These are phyloP conservation scores for Zophobas atratus DNA, from an alignment of 1,140 invertebrate species.

Conservation along the genomic window DNA sequence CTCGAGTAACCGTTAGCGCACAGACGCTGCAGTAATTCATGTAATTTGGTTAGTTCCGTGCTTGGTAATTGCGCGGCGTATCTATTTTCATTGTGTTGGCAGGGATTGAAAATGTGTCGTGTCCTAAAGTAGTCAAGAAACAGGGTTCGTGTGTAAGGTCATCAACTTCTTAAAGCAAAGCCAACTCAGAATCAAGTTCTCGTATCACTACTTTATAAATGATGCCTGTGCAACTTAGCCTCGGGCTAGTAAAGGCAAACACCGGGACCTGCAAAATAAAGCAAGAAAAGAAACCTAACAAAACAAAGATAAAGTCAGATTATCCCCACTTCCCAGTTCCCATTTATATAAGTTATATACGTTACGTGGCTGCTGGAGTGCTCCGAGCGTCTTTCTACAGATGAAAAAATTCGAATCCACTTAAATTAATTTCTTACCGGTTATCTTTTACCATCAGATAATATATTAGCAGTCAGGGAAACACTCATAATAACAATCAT, in stretches of 20 bases:
- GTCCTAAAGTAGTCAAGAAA: slow-evolving; percentile 46
- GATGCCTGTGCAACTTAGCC: slow-evolving; percentile 65
- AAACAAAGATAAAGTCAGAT: slow-evolving; percentile 64
- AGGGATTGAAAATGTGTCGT: slow-evolving; percentile 47
- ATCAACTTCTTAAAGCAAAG: slow-evolving; percentile 64
- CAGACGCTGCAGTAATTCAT: slow-evolving; percentile 4
- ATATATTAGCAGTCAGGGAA: slow-evolving; percentile 18
- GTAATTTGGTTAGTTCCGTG: slow-evolving; percentile 31
- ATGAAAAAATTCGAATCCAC: slow-evolving; percentile 33
- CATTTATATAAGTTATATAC: slow-evolving; percentile 43
- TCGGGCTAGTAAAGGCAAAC: slow-evolving; percentile 64
- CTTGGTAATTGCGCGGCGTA: slow-evolving; percentile 16
- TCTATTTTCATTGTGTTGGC: slow-evolving; percentile 36
- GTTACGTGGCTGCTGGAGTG: slow-evolving; percentile 35
- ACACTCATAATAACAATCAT: slow-evolving; percentile 29
- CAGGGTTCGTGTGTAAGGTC: slow-evolving; percentile 61
- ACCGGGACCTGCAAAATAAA: slow-evolving; percentile 67
- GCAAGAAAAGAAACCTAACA: slow-evolving; percentile 62
- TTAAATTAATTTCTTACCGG: slow-evolving; percentile 36
- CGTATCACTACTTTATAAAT: slow-evolving; percentile 66
- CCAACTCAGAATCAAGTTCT: slow-evolving; percentile 65
- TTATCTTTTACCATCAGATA: slow-evolving; percentile 16
- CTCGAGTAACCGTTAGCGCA: slow-evolving; percentile 13
- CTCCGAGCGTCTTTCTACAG: slow-evolving; percentile 31
- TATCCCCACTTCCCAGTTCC: slow-evolving; percentile 58